Conservation (phyloP, 2,797 vertebrate genomes). For the Discoglossus pictus region DNA sequence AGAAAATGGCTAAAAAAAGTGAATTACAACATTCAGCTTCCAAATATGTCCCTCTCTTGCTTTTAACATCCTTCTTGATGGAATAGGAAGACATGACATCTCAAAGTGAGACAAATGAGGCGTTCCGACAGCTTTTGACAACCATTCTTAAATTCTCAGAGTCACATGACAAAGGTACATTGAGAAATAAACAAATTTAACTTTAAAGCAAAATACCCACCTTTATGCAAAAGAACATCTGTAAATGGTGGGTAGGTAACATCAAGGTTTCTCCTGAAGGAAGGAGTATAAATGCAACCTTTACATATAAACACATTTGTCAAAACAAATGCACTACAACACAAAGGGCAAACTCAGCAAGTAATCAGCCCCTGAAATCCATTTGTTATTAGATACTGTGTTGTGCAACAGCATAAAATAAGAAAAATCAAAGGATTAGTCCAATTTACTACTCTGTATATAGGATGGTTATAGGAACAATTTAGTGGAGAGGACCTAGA, state of each 20-base stretch:
- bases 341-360: constrained; percentile 13
- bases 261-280: neutral
- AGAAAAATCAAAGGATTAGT: neutral
- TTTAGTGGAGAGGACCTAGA: too few relatives aligned
- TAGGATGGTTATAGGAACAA: too few relatives aligned
- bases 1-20: constrained; percentile 10
- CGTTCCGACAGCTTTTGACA: constrained; percentile 43
- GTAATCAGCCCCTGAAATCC: neutral
- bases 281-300: neutral
- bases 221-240: constrained; percentile 39
- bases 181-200: constrained; percentile 48
- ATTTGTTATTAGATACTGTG: neutral
- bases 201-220: constrained; percentile 38
- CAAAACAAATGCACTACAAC: constrained; percentile 35
- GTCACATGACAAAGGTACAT: constrained; percentile 42
- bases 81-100: constrained; percentile 34
- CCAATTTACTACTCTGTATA: too few relatives aligned
- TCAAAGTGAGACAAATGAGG: constrained; percentile 50
- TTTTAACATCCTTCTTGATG: constrained; percentile 15
- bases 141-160: constrained; percentile 37
- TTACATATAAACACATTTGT: constrained; percentile 19
- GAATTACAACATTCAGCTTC: constrained; percentile 8
- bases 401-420: neutral
- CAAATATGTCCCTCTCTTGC: constrained; percentile 8
- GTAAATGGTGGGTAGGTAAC: constrained; percentile 15